Evolutionary conservation across 2,888 invertebrate species (phyloP).

Genomic region (Cerceris rybyensis): DNA sequence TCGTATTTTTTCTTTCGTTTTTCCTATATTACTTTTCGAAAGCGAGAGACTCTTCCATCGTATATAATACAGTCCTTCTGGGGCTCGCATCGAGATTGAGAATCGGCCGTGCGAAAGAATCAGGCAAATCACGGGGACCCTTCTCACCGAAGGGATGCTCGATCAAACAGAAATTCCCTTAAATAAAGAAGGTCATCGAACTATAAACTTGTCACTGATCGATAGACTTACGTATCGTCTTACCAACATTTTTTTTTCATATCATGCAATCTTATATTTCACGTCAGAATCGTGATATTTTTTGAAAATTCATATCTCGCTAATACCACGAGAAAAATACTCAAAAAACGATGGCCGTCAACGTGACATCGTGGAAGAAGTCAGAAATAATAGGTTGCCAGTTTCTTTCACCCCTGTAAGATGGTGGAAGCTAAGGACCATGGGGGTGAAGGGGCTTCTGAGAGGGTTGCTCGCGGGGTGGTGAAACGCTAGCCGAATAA

Average conservation of each 20-base stretch:
- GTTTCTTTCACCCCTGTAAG: conserved; percentile 25
- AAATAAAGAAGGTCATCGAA: conserved; percentile 66
- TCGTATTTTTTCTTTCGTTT: conserved; percentile 15
- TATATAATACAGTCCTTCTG: conserved; percentile 43
- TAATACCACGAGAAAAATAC: not conserved
- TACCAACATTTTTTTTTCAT: too few relatives aligned
- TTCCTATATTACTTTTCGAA: conserved; percentile 29
- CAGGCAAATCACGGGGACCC: conserved; percentile 73
- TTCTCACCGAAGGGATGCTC: conserved; percentile 68
- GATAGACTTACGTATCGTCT: conserved; percentile 23
- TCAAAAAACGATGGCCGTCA: conserved; percentile 38
- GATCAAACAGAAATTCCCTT: conserved; percentile 67
- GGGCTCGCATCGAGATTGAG: conserved; percentile 59
- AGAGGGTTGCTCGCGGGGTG: conserved; percentile 65
- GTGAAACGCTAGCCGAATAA: conserved; percentile 80
- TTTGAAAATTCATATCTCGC: not conserved
- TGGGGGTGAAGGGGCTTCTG: conserved; percentile 45
- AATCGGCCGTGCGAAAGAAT: conserved; percentile 72
- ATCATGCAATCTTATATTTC: too few relatives aligned
- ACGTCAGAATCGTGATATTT: not conserved
- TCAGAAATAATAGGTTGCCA: conserved; percentile 74
- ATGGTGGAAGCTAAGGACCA: conserved; percentile 50
- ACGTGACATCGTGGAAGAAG: conserved; percentile 68
- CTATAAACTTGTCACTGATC: conserved; percentile 64
- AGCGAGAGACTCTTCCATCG: conserved; percentile 39